A percentile compares a stretch with the other conserved stretches of the same genome.
Evolutionary conservation across 2,888 invertebrate species (phyloP).

Genomic region (Nezara viridula): DNA sequence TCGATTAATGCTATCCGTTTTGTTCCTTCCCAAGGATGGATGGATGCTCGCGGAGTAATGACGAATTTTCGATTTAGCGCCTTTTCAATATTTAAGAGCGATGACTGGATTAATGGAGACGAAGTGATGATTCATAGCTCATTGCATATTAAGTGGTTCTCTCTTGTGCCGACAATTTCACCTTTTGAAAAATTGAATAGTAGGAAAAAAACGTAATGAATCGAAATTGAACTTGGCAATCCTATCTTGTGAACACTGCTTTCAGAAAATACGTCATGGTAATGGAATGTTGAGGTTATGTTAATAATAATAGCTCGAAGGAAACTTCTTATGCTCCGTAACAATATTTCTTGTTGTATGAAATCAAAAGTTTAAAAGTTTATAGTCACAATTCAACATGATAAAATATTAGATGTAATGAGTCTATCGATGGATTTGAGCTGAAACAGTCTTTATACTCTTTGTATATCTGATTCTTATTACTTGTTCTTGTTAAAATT

Average conservation of each 20-base stretch:
- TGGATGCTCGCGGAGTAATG: background rate
- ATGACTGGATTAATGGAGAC: background rate
- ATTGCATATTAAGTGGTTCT: constrained; percentile 37
- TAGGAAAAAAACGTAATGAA: constrained; percentile 5
- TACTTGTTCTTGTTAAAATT: no score
- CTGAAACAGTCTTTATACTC: no score
- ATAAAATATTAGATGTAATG: no score
- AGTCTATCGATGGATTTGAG: no score
- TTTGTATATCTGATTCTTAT: no score
- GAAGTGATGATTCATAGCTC: constrained; percentile 15
- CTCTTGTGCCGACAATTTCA: constrained; percentile 16
- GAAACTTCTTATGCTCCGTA: background rate
- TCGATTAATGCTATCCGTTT: background rate
- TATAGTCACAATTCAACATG: no score
- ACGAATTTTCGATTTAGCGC: constrained; percentile 12
- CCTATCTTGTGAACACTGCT: background rate
- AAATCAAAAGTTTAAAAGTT: no score
- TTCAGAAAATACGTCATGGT: background rate
- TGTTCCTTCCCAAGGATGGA: background rate
- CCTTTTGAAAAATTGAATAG: background rate
- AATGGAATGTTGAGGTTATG: background rate
- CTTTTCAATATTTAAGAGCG: constrained; percentile 29
- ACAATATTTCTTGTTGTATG: background rate
- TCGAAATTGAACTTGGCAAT: background rate
- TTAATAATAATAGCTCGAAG: background rate